Evolutionary conservation across 2,797 vertebrate genomes (phyloP).

Genomic region (Neomorphus geoffroyi): DNA sequence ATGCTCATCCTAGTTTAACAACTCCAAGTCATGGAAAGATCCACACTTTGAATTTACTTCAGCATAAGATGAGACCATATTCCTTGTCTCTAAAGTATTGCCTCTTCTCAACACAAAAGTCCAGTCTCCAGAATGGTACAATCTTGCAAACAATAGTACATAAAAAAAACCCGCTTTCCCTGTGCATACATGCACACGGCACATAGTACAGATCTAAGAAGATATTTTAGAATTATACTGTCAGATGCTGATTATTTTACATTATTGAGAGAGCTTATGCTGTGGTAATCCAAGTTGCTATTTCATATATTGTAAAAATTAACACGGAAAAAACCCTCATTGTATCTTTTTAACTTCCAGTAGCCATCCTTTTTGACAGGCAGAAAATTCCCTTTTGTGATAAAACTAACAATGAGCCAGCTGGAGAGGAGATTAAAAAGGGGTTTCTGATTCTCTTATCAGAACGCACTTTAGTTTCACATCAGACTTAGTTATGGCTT

Average conservation of each 20-base stretch:
- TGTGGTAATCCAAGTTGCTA: background rate
- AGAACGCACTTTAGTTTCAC: background rate
- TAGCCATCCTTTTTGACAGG: background rate
- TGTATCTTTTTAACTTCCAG: background rate
- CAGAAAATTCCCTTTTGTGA: background rate
- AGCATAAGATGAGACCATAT: background rate
- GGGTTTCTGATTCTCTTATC: background rate
- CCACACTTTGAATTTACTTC: background rate
- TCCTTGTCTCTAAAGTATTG: background rate
- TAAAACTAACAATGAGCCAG: background rate
- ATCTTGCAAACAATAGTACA: background rate
- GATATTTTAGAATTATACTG: background rate
- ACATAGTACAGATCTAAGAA: background rate
- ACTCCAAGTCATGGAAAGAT: background rate
- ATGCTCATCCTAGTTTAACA: background rate
- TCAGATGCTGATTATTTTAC: background rate
- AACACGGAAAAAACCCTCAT: background rate
- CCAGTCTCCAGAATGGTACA: background rate
- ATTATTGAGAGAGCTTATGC: background rate
- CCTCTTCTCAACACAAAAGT: background rate
- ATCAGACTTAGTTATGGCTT: background rate
- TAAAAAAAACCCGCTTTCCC: background rate
- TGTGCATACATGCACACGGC: background rate
- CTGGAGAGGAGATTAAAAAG: background rate
- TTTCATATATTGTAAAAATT: background rate